A percentile compares a stretch with the other conserved stretches of the same genome.
phyloP scores from a whole-genome alignment of 1,140 invertebrate genomes.

The Drosophila tristis region DNA sequence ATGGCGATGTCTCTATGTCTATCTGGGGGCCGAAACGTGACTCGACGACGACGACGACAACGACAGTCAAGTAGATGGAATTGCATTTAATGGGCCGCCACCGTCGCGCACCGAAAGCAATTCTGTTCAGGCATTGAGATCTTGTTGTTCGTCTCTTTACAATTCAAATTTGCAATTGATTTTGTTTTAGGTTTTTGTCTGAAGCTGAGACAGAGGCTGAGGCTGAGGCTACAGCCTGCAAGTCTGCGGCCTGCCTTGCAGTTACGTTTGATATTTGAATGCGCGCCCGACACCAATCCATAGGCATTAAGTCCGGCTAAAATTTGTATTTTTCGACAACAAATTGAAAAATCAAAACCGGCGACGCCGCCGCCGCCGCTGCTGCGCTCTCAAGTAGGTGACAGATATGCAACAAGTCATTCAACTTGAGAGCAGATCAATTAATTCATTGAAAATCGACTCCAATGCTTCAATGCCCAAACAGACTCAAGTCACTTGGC shows the following conservation, averaged over 20 bases:
- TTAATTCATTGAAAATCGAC: slow-evolving; percentile 41
- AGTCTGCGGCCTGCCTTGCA: no score
- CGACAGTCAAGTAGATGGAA: slow-evolving; percentile 73
- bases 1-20: no score
- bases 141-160: slow-evolving; percentile 46
- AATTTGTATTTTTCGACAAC: slow-evolving; percentile 62
- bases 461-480: slow-evolving; percentile 12
- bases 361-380: neutral
- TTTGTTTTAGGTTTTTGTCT: slow-evolving; percentile 17
- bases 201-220: slow-evolving; percentile 1
- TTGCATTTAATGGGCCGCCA: slow-evolving; percentile 70
- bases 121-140: slow-evolving; percentile 46
- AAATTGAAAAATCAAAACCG: slow-evolving; percentile 43
- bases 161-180: slow-evolving; percentile 75
- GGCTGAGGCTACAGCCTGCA: neutral
- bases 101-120: slow-evolving; percentile 40
- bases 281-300: slow-evolving; percentile 63
- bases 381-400: slow-evolving; percentile 38
- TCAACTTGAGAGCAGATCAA: slow-evolving; percentile 44
- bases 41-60: slow-evolving; percentile 57
- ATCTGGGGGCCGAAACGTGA: slow-evolving; percentile 57
- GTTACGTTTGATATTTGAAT: slow-evolving; percentile 68
- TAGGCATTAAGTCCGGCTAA: slow-evolving; percentile 48
- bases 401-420: slow-evolving; percentile 65
- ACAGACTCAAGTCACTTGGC: slow-evolving; percentile 17